These are phyloP conservation scores for Drosophila prostipennis DNA, from an alignment of 2,888 invertebrate species.

Conservation along the genomic window DNA sequence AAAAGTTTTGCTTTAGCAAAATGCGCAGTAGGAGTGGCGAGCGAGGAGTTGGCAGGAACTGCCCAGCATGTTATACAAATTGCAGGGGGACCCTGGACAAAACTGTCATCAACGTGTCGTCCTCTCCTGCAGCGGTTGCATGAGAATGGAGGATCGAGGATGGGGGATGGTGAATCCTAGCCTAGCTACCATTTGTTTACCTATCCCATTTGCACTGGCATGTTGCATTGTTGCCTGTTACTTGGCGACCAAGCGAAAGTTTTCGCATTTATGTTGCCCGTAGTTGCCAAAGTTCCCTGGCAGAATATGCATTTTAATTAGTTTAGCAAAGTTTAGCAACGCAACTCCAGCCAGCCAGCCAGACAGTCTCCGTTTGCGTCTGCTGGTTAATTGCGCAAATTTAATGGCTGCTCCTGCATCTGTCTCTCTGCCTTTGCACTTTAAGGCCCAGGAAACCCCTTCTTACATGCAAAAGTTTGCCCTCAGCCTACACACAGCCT, in stretches of 20 bases:
- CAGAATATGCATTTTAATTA: slow-evolving; percentile 80
- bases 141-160: slow-evolving; percentile 1
- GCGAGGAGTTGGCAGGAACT: slow-evolving; percentile 50
- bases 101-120: slow-evolving; percentile 77
- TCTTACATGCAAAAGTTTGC: slow-evolving; percentile 31
- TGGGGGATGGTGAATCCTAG: slow-evolving; percentile 2
- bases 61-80: slow-evolving; percentile 79
- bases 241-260: slow-evolving; percentile 52
- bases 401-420: slow-evolving; percentile 61
- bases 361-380: slow-evolving; percentile 38
- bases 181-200: slow-evolving; percentile 60
- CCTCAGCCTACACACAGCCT: slow-evolving; percentile 22
- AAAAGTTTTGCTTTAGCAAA: slow-evolving; percentile 74
- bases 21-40: slow-evolving; percentile 39
- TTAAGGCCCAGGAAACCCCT: slow-evolving; percentile 38
- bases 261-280: slow-evolving; percentile 53
- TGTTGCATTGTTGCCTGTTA: slow-evolving; percentile 60
- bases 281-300: slow-evolving; percentile 22
- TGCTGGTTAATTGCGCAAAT: slow-evolving; percentile 73
- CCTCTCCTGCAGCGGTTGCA: slow-evolving; percentile 25
- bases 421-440: slow-evolving; percentile 55
- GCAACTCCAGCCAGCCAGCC: slow-evolving; percentile 4
- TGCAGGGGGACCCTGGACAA: slow-evolving; percentile 54
- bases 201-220: slow-evolving; percentile 52
- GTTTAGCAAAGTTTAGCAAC: slow-evolving; percentile 71